Percentiles rank a stretch among this genome's conserved stretches.
These are phyloP conservation scores for Alectura lathami DNA, from an alignment of 2,113 vertebrate species.

Conservation along the genomic window DNA sequence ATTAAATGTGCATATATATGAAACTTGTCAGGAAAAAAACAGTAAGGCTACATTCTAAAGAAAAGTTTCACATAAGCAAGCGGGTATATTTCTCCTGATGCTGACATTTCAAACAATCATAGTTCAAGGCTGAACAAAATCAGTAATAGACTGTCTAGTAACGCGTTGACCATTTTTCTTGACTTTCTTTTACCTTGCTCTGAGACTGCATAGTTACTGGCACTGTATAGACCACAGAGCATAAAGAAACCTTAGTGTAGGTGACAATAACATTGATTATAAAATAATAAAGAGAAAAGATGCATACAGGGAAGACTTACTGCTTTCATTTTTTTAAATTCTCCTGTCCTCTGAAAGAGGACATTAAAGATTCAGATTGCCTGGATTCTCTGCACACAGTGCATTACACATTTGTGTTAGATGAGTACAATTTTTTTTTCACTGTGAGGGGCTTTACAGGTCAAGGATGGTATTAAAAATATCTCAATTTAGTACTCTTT, in stretches of 20 bases:
- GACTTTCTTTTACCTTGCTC: not conserved
- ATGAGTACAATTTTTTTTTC: not conserved
- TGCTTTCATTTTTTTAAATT: not conserved
- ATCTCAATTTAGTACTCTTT: not conserved
- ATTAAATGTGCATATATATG: not conserved
- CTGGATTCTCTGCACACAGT: not conserved
- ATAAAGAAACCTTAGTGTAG: not conserved
- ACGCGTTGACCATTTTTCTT: not conserved
- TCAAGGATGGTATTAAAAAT: not conserved
- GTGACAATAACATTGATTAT: not conserved
- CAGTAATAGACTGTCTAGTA: not conserved
- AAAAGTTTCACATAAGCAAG: not conserved
- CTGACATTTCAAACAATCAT: conserved; percentile 1
- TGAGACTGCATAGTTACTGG: not conserved
- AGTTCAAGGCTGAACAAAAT: not conserved
- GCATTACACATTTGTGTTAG: not conserved
- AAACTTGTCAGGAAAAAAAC: not conserved
- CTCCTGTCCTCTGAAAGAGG: not conserved
- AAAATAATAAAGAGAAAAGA: not conserved
- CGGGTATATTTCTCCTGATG: not conserved
- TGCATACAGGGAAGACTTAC: not conserved
- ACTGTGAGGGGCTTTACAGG: not conserved
- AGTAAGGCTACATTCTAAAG: not conserved
- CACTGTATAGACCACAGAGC: not conserved
- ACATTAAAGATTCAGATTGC: not conserved